Percentiles rank a stretch among this genome's conserved stretches.
phyloP scores from a whole-genome alignment of 1,140 invertebrate genomes.

The Zaprionus taronus region DNA sequence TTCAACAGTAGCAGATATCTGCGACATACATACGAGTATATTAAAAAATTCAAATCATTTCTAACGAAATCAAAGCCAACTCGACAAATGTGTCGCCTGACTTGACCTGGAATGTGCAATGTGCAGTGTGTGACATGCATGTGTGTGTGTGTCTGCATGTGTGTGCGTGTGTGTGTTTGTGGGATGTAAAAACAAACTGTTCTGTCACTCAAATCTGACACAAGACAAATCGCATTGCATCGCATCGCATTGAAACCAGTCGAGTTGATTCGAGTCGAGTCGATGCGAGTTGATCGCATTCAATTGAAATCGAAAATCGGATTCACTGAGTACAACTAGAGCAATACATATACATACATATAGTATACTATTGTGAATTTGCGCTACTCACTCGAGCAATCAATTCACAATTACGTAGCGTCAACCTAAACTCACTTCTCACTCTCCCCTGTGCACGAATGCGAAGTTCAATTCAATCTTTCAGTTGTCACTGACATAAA shows the following conservation, averaged over 20 bases:
- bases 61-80: neutral
- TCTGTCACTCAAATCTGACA: slow-evolving; percentile 82
- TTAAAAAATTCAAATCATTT: neutral
- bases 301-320: slow-evolving; percentile 40
- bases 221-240: slow-evolving; percentile 70
- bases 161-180: slow-evolving; percentile 19
- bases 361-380: slow-evolving; percentile 51
- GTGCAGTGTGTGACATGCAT: neutral
- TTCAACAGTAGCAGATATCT: too few species aligned
- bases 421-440: slow-evolving; percentile 26
- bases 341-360: neutral
- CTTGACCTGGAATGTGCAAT: slow-evolving; percentile 33
- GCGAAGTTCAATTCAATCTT: slow-evolving; percentile 81
- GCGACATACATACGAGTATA: too few species aligned
- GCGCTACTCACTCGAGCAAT: slow-evolving; percentile 74
- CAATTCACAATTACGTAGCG: slow-evolving; percentile 75
- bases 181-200: slow-evolving; percentile 65
- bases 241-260: slow-evolving; percentile 18
- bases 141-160: slow-evolving; percentile 16
- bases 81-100: slow-evolving; percentile 50
- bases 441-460: slow-evolving; percentile 38
- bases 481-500: slow-evolving; percentile 76
- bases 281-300: slow-evolving; percentile 67
- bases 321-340: slow-evolving; percentile 33
- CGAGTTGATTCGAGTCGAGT: neutral